Base-by-base conservation (phyloP, 2,888 invertebrate genomes). In the Melinopterus prodromus region DNA sequence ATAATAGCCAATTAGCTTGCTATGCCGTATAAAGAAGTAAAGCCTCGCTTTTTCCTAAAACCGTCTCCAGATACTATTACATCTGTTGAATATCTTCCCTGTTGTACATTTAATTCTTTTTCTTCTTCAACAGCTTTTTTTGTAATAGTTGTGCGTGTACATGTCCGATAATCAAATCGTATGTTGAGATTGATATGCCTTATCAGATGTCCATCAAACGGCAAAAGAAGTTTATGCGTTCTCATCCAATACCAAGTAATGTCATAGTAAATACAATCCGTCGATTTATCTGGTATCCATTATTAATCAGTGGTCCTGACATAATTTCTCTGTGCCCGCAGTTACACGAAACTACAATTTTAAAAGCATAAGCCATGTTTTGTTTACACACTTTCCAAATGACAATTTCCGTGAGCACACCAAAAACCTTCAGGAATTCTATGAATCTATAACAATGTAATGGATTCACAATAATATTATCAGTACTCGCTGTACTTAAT, bases 151-250 rank as follows among this genome's bases (percentile, higher is more conserved):
- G 78, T 53, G 81, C 6, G 69, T 82, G 70, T 70, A 83, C 74
- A 70, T 81, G 72, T 69, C 83, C 77, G 76, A 84, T 35, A 71
- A 80, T 80, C 74, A 74, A n/a, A n/a, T n/a, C n/a, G n/a, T n/a
- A n/a, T n/a, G n/a, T n/a, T n/a, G n/a, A n/a, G n/a, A n/a, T n/a
- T 75, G 81, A 72, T 37, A 84, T 71, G 70, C 83, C 83, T 79
- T 81, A 35, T 69, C 83, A 79, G 70, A 85, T 83, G 80, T 85
- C 83, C 84, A 86, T 85, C 69, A 84, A 71, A 77, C 82, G 80
- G 80, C 83, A 83, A 82, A 86, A 86, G 38, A 86, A 69, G 80
- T 86, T 84, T 16, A 86, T 78, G 15, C 86, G 84, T 82, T 85
- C 82, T 83, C 84, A 80, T 80, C 81, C 83, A 38, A 86, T 71